Conservation (phyloP, 2,797 vertebrate genomes). For the Ambastaia sidthimunki region DNA sequence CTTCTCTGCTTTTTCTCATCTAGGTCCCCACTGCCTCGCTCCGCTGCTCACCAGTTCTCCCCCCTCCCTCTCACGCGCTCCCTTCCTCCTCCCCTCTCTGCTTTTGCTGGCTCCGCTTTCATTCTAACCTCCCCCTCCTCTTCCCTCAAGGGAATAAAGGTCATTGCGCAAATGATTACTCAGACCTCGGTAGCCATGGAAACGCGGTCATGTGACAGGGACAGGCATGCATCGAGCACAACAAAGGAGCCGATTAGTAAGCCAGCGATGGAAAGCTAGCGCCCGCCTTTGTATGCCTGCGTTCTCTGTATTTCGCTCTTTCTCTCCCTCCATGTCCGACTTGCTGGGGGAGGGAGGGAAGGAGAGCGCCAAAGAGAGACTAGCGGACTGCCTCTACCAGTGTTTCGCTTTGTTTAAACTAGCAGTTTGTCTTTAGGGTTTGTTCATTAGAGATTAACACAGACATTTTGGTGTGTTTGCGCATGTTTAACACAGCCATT, state of each 20-base stretch:
- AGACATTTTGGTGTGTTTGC: conserved; percentile 34
- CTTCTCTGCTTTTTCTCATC: conserved; percentile 64
- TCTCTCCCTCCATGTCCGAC: conserved; percentile 66
- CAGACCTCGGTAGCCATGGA: conserved; percentile 96
- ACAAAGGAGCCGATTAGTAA: conserved; percentile 92
- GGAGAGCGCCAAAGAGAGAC: conserved; percentile 65
- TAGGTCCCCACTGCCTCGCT: conserved; percentile 74
- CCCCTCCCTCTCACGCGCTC: conserved; percentile 46
- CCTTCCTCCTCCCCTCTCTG: conserved; percentile 63
- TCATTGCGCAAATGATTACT: conserved; percentile 99
- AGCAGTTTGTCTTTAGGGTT: conserved; percentile 40
- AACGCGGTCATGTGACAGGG: conserved; percentile 92
- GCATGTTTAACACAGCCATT: background rate
- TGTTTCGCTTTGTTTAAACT: conserved; percentile 71
- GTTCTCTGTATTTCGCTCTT: conserved; percentile 64
- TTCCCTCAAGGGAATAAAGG: conserved; percentile 91
- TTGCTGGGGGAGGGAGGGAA: conserved; percentile 64
- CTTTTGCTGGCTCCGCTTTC: conserved; percentile 76
- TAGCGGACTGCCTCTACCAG: conserved; percentile 72
- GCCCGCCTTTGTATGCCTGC: conserved; percentile 79
- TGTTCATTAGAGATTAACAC: conserved; percentile 45
- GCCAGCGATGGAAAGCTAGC: conserved; percentile 82
- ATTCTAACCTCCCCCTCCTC: conserved; percentile 66
- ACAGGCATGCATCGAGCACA: conserved; percentile 91
- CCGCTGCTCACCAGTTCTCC: conserved; percentile 60